Evolutionary conservation across 1,140 invertebrate genomes (phyloP).

Genomic region (Ceratoteleas bidentatus): DNA sequence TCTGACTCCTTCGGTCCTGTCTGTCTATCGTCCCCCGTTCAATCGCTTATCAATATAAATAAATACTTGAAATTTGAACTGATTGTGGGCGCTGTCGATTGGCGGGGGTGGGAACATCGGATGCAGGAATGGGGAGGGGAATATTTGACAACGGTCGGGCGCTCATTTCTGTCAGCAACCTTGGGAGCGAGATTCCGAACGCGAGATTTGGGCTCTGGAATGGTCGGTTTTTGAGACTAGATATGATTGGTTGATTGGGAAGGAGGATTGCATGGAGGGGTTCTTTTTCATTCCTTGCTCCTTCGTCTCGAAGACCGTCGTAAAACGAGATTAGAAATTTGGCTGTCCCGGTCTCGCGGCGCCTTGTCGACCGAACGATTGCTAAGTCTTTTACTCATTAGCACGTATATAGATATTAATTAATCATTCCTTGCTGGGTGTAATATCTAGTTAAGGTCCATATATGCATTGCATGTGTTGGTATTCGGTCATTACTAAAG

Average conservation of each 20-base stretch:
- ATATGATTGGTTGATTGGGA: constrained; percentile 34
- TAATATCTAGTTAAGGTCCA: constrained; percentile 11
- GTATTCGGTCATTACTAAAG: too few relatives aligned
- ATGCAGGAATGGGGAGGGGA: constrained; percentile 10
- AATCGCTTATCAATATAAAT: too few relatives aligned
- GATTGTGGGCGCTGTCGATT: too few relatives aligned
- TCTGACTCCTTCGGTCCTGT: constrained; percentile 52
- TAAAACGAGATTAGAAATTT: constrained; percentile 48
- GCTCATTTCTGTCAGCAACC: constrained; percentile 12
- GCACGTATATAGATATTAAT: constrained; percentile 16
- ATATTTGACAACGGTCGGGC: constrained; percentile 34
- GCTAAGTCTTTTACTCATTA: constrained; percentile 46
- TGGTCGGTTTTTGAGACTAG: constrained; percentile 50
- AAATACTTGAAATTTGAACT: too few relatives aligned
- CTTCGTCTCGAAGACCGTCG: constrained; percentile 20
- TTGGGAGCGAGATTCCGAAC: constrained; percentile 45
- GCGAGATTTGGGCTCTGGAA: constrained; percentile 31
- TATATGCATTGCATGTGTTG: too few relatives aligned
- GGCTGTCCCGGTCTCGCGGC: constrained; percentile 1
- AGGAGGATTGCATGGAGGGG: constrained; percentile 1
- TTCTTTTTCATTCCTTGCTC: background rate
- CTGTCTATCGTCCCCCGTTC: constrained; percentile 4
- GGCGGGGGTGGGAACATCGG: background rate
- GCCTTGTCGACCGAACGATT: constrained; percentile 19
- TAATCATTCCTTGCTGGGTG: background rate